Evolutionary conservation across 2,888 invertebrate genomes (phyloP).

Genomic region (Heliconius ethilla): DNA sequence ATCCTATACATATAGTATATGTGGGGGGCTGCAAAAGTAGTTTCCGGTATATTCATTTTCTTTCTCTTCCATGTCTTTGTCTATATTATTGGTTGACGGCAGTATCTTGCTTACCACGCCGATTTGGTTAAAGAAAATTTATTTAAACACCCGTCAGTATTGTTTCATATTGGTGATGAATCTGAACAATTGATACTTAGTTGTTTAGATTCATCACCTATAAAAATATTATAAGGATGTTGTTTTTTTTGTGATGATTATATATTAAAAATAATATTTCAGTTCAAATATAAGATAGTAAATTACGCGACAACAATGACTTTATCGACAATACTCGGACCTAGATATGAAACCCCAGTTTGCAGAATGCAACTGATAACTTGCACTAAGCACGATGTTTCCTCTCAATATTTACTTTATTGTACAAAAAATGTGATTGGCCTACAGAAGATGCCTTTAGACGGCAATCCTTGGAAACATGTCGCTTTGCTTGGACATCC

Average conservation of each 20-base stretch:
- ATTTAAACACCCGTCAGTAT: no score
- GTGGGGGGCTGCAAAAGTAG: no score
- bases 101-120: background rate
- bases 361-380: slow-evolving; percentile 69
- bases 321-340: slow-evolving; percentile 85
- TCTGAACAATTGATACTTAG: background rate
- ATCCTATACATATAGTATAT: no score
- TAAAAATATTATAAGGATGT: background rate
- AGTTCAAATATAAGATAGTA: slow-evolving; percentile 87
- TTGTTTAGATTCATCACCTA: background rate
- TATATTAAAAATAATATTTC: slow-evolving; percentile 45
- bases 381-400: slow-evolving; percentile 51
- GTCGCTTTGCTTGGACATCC: slow-evolving; percentile 85
- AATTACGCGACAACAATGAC: slow-evolving; percentile 84
- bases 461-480: slow-evolving; percentile 88
- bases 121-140: no score
- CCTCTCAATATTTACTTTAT: slow-evolving; percentile 81
- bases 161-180: no score
- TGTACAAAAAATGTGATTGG: slow-evolving; percentile 85
- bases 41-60: no score
- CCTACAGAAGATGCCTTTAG: slow-evolving; percentile 85
- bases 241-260: background rate
- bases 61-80: no score
- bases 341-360: slow-evolving; percentile 85
- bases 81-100: background rate